Conservation (phyloP, 2,113 vertebrate species). For the Trematocara marginatum region DNA sequence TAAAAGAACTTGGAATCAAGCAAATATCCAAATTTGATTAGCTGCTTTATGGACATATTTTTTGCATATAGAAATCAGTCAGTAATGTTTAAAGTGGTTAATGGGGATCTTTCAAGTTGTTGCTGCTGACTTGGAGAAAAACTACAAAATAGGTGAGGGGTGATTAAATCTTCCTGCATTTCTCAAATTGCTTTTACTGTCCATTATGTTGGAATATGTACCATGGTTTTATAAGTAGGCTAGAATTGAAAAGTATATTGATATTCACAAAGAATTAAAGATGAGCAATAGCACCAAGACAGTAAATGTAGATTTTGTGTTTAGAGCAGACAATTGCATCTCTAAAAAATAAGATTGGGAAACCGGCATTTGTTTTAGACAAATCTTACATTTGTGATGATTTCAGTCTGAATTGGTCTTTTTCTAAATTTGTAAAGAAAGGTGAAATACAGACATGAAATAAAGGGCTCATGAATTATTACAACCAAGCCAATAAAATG, state of each 20-base stretch:
- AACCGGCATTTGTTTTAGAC: not conserved
- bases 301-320: not conserved
- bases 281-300: not conserved
- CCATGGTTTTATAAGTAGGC: not conserved
- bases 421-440: not conserved
- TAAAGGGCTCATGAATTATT: not conserved
- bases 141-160: not conserved
- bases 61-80: not conserved
- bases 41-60: not conserved
- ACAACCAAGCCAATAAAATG: not conserved
- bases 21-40: not conserved
- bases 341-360: not conserved
- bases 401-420: not conserved
- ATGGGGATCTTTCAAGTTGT: not conserved
- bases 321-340: not conserved
- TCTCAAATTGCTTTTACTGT: fast-evolving
- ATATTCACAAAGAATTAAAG: not conserved
- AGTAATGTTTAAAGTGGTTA: not conserved
- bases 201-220: not conserved
- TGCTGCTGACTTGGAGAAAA: not conserved
- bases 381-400: not conserved
- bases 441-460: not conserved
- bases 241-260: not conserved
- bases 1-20: not conserved
- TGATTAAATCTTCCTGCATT: not conserved